phyloP scores from a whole-genome alignment of 2,888 invertebrate species.

The Sericinus montela region DNA sequence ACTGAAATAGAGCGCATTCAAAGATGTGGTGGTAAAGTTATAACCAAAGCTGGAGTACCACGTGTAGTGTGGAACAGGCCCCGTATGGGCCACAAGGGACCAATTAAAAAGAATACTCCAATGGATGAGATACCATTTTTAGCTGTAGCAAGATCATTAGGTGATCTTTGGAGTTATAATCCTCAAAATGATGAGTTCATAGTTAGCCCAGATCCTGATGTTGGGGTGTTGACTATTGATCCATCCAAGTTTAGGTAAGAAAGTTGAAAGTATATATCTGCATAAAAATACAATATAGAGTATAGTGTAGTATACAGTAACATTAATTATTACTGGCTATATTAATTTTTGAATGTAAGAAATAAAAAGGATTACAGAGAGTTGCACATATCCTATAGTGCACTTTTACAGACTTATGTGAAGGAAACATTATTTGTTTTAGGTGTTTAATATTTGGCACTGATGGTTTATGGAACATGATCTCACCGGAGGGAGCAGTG shows the following conservation, averaged over 20 bases:
- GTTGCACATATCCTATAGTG: too few species aligned
- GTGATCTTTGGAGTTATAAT: slow-evolving; percentile 99
- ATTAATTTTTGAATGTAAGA: too few species aligned
- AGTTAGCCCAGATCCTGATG: slow-evolving; percentile 99
- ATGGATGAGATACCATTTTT: slow-evolving; percentile 97
- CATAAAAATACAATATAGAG: too few species aligned
- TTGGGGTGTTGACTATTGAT: slow-evolving; percentile 90
- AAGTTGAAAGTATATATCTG: background rate
- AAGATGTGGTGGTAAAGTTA: slow-evolving; percentile 86
- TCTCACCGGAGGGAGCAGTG: slow-evolving; percentile 90
- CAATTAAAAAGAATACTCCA: slow-evolving; percentile 92
- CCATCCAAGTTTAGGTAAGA: slow-evolving; percentile 82
- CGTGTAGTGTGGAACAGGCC: slow-evolving; percentile 99
- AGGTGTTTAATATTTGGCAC: slow-evolving; percentile 96
- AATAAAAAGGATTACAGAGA: too few species aligned
- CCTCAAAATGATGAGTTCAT: slow-evolving; percentile 93
- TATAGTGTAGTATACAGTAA: too few species aligned
- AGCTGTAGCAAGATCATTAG: slow-evolving; percentile 96
- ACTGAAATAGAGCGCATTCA: slow-evolving; percentile 91
- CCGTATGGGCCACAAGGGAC: slow-evolving; percentile 87
- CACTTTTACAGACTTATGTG: too few species aligned
- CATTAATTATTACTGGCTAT: too few species aligned
- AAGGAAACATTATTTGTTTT: slow-evolving; percentile 4
- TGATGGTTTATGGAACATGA: slow-evolving; percentile 98
- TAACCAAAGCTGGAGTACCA: slow-evolving; percentile 90